Conservation (phyloP, 1,140 invertebrate species). For the Sinonovacula constricta region DNA sequence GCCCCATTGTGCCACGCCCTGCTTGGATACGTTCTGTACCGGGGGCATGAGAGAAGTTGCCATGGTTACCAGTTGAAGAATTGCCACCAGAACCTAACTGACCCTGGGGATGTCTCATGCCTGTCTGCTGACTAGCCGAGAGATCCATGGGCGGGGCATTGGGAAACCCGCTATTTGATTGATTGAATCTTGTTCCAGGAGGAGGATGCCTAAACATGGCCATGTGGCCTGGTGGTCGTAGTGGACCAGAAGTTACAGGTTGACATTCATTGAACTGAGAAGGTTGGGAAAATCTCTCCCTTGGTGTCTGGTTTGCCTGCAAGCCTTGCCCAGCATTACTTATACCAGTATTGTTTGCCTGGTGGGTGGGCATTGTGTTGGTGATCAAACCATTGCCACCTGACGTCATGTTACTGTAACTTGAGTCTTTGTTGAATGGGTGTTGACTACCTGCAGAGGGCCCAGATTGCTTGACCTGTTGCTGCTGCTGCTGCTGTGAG, state of each 20-base stretch:
- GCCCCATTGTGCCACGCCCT: conserved; percentile 26
- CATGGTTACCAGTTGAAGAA: conserved; percentile 11
- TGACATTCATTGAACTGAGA: too few relatives aligned
- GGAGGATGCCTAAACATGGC: conserved; percentile 45
- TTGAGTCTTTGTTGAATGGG: too few relatives aligned
- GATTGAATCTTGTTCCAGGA: conserved; percentile 30
- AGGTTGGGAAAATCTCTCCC: too few relatives aligned
- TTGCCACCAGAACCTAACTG: not conserved
- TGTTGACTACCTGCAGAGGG: too few relatives aligned
- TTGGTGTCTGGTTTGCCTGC: too few relatives aligned
- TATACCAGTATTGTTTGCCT: too few relatives aligned
- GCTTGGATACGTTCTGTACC: conserved; percentile 28
- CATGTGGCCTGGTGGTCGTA: conserved; percentile 8
- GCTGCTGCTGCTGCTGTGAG: conserved; percentile 39
- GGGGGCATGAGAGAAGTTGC: conserved; percentile 42
- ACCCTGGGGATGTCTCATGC: conserved; percentile 2
- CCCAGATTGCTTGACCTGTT: conserved; percentile 15
- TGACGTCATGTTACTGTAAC: too few relatives aligned
- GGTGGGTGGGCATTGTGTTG: too few relatives aligned
- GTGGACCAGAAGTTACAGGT: conserved; percentile 18
- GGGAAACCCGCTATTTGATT: conserved; percentile 20
- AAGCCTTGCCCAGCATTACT: too few relatives aligned
- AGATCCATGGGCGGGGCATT: conserved; percentile 19
- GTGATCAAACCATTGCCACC: too few relatives aligned
- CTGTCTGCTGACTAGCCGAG: not conserved